These are phyloP conservation scores for Eospalax fontanierii DNA, from an alignment of 2,797 vertebrate genomes.

Conservation along the genomic window DNA sequence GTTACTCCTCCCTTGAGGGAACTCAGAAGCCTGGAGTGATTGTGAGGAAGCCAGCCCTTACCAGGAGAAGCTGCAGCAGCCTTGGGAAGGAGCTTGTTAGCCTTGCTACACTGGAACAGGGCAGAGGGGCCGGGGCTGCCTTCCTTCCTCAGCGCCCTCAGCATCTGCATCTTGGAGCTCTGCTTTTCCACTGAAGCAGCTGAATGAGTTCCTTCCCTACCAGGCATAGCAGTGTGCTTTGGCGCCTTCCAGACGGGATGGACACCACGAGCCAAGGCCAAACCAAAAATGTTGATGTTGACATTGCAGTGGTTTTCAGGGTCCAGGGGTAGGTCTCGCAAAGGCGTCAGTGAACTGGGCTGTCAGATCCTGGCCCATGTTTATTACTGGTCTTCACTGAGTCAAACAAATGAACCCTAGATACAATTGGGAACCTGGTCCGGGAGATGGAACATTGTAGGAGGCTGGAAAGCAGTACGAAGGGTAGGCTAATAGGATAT, in stretches of 20 bases:
- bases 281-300: not conserved
- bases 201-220: not conserved
- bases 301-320: not conserved
- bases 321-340: not conserved
- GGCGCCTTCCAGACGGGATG: not conserved
- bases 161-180: not conserved
- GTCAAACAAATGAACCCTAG: not conserved
- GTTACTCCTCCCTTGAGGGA: not conserved
- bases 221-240: not conserved
- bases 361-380: not conserved
- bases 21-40: accelerated
- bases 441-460: accelerated
- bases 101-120: accelerated
- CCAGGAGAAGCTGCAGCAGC: not conserved
- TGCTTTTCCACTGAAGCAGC: not conserved
- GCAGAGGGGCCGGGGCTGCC: not conserved
- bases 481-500: not conserved
- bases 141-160: not conserved
- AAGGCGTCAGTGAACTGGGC: not conserved
- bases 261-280: not conserved
- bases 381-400: not conserved
- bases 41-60: not conserved
- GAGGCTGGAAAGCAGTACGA: not conserved
- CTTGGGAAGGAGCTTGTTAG: not conserved
- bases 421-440: not conserved